Conservation (phyloP, 2,113 vertebrate genomes). For the Grus americana region DNA sequence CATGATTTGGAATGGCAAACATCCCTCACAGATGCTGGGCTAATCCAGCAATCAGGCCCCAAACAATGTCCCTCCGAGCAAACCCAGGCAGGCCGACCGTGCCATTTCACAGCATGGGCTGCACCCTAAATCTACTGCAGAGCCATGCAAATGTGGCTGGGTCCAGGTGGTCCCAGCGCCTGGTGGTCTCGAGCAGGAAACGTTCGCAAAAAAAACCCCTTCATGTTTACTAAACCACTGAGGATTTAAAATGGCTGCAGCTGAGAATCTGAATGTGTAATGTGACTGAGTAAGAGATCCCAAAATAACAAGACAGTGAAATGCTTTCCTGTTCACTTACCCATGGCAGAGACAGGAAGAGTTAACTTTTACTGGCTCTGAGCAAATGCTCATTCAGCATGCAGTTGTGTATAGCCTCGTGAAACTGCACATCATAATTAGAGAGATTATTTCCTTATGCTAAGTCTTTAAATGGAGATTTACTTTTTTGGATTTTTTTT, state of each 20-base stretch:
- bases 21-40: background rate
- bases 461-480: background rate
- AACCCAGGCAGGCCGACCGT: background rate
- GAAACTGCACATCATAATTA: background rate
- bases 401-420: background rate
- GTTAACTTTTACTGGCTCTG: background rate
- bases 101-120: background rate
- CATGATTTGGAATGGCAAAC: background rate
- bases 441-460: background rate
- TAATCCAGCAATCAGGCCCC: conserved; percentile 30
- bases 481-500: background rate
- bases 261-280: background rate
- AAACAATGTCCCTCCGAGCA: background rate
- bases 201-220: accelerated
- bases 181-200: background rate
- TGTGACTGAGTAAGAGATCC: background rate
- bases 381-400: background rate
- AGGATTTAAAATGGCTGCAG: background rate
- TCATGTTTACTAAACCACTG: background rate
- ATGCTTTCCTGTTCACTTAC: background rate
- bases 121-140: background rate
- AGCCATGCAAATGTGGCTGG: background rate
- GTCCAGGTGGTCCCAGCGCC: background rate
- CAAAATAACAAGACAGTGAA: background rate
- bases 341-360: background rate